Conservation (phyloP, 2,888 invertebrate genomes). For the Ichneumoninae sp. region DNA sequence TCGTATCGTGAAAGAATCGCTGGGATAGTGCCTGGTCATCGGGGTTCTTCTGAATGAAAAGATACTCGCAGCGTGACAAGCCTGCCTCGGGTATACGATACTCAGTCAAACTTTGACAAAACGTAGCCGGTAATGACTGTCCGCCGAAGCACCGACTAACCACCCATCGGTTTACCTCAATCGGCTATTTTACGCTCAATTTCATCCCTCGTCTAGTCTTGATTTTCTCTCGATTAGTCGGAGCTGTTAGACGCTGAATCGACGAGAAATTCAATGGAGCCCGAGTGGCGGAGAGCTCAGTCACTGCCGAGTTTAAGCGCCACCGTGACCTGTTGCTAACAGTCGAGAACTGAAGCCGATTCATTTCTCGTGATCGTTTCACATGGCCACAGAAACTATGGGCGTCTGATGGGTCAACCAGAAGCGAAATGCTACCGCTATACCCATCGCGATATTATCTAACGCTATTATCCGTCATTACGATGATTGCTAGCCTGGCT, state of each 20-base stretch:
- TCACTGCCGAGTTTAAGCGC: slow-evolving; percentile 34
- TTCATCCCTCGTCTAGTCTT: slow-evolving; percentile 59
- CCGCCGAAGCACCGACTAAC: slow-evolving; percentile 77
- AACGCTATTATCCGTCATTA: slow-evolving; percentile 62
- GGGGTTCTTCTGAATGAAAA: slow-evolving; percentile 67
- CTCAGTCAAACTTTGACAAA: slow-evolving; percentile 66
- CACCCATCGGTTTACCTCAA: slow-evolving; percentile 72
- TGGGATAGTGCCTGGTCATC: slow-evolving; percentile 77
- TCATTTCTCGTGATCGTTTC: slow-evolving; percentile 24
- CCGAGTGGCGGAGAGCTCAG: slow-evolving; percentile 32
- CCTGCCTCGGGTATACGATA: slow-evolving; percentile 11
- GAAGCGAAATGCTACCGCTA: slow-evolving; percentile 34
- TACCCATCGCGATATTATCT: slow-evolving; percentile 48
- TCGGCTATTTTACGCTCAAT: slow-evolving; percentile 78
- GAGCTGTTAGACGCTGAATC: slow-evolving; percentile 30
- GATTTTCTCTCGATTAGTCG: slow-evolving; percentile 68
- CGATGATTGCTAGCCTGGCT: slow-evolving; percentile 59
- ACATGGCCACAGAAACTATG: slow-evolving; percentile 2
- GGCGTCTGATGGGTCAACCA: slow-evolving; percentile 21
- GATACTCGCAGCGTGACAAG: slow-evolving; percentile 20
- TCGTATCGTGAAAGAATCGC: slow-evolving; percentile 36
- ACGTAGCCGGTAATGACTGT: slow-evolving; percentile 68
- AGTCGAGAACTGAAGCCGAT: slow-evolving; percentile 7
- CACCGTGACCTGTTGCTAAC: slow-evolving; percentile 15
- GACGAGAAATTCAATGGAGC: background rate